Evolutionary conservation across 37 sponge, comb jelly and placozoan genomes (phyloP).

Genomic region (Ephydatia muelleri): DNA sequence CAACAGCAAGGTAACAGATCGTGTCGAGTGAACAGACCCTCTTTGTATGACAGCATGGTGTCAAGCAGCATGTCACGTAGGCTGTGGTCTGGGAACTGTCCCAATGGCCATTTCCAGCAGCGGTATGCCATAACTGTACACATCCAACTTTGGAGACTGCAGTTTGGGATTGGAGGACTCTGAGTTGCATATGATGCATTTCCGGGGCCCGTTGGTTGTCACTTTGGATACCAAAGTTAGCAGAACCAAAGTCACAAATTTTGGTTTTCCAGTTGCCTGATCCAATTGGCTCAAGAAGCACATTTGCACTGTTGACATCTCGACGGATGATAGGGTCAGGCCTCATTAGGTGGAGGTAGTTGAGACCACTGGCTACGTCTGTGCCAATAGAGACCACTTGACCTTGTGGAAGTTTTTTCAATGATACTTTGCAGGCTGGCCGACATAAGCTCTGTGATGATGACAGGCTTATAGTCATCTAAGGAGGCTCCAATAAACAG

Average conservation of each 20-base stretch:
- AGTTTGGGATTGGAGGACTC: constrained; percentile 25
- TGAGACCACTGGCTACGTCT: constrained; percentile 49
- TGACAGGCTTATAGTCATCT: constrained; percentile 7
- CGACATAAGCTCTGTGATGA: constrained; percentile 64
- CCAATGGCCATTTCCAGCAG: constrained; percentile 44
- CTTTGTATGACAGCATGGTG: neutral
- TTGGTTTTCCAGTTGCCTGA: constrained; percentile 42
- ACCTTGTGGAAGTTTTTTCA: constrained; percentile 2
- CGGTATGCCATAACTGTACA: constrained; percentile 63
- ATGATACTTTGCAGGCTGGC: constrained; percentile 29
- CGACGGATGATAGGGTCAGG: constrained; percentile 67
- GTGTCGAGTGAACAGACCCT: too few relatives aligned
- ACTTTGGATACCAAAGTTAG: constrained; percentile 39
- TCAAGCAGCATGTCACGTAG: too few relatives aligned
- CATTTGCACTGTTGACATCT: constrained; percentile 69
- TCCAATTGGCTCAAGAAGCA: constrained; percentile 27
- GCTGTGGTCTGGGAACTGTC: constrained; percentile 32
- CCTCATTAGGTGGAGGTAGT: constrained; percentile 46
- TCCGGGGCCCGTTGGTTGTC: constrained; percentile 33
- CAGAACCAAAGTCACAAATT: constrained; percentile 63
- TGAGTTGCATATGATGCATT: constrained; percentile 49
- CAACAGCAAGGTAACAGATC: too few relatives aligned
- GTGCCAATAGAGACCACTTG: constrained; percentile 9
- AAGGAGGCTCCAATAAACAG: constrained; percentile 53
- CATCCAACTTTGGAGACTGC: constrained; percentile 60